These are phyloP conservation scores for Motacilla tschutschensis DNA, from an alignment of 2,113 vertebrate species.

Conservation along the genomic window DNA sequence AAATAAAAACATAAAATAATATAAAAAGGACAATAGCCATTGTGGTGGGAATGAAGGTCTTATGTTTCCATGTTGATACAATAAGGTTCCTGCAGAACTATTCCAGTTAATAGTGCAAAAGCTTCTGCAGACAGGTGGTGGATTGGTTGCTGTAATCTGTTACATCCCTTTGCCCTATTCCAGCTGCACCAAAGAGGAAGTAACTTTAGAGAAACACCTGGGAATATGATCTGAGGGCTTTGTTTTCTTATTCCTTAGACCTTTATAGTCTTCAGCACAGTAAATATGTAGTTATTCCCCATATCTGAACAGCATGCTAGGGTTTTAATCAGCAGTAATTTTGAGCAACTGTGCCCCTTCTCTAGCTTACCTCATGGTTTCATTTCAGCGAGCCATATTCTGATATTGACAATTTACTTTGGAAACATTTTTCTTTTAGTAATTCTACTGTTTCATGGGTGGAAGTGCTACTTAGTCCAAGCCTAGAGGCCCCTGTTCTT, in stretches of 20 bases:
- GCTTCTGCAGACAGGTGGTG: neutral
- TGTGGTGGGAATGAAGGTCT: neutral
- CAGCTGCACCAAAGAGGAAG: neutral
- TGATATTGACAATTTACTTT: neutral
- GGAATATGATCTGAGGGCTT: neutral
- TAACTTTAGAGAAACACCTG: neutral
- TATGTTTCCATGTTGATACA: neutral
- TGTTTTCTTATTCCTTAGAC: neutral
- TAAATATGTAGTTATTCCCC: neutral
- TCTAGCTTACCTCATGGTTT: neutral
- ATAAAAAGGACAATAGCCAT: neutral
- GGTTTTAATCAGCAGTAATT: neutral
- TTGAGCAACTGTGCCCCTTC: neutral
- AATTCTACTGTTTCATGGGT: neutral
- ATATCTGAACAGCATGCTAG: no score
- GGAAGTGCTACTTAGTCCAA: neutral
- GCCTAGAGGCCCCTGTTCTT: neutral
- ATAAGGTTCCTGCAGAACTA: neutral
- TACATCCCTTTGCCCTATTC: neutral
- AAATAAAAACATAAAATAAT: neutral
- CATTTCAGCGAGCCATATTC: neutral
- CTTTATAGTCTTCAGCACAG: neutral
- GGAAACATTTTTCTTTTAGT: neutral
- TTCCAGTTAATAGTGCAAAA: neutral
- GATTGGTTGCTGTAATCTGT: neutral